Base-by-base conservation (phyloP, 2,113 vertebrate genomes). In the Heteronetta atricapilla region DNA sequence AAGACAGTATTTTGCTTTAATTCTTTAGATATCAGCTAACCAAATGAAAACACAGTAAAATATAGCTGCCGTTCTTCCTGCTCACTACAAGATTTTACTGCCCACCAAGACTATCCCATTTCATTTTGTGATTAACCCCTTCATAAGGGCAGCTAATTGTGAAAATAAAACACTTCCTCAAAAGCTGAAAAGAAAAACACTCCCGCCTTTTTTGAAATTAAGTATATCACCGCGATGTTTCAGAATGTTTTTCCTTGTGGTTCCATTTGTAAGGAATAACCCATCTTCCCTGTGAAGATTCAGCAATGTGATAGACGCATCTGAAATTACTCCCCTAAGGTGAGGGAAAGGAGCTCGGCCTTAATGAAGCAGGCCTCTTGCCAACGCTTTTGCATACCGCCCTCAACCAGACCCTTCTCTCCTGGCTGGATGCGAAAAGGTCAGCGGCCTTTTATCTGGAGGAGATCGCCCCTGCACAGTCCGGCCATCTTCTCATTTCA, bases 381-480 rank as follows among this genome's bases (percentile, higher is more conserved):
- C 59, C 90, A 78, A 83, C 59, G 36, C 76, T 94, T 94, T 90
- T 90, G 90, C 86, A 93, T 86, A 84, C 75, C 76, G 90, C 31
- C 93, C 52, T 81, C 63, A 81, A 55, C 42, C 64, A 94, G 82
- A 82, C 38, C 72, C 59, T 90, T 78, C 82, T 94, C n/a, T 85
- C 42, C 56, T 48, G 56, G 82, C 86, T 93, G 26, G 68, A 93
- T 86, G 90, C 68, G 85, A 93, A 93, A 94, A 95, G 89, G 91
- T 97, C 95, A 70, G 38, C 20, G 80, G 85, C 76, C 73, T 83
- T 90, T 95, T 91, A 95, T 94, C 93, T 86, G 26, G 46, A 88
- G 79, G 42, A 93, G 94, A 95, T 60, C 94, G 94, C 48, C 85
- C 66, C 76, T 74, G 64, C 11, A 1, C 93, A 86, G 84, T 38